A percentile compares a stretch with the other conserved stretches of the same genome.
Evolutionary conservation across 2,113 vertebrate species (phyloP).

Genomic region (Antechinus stuartii): DNA sequence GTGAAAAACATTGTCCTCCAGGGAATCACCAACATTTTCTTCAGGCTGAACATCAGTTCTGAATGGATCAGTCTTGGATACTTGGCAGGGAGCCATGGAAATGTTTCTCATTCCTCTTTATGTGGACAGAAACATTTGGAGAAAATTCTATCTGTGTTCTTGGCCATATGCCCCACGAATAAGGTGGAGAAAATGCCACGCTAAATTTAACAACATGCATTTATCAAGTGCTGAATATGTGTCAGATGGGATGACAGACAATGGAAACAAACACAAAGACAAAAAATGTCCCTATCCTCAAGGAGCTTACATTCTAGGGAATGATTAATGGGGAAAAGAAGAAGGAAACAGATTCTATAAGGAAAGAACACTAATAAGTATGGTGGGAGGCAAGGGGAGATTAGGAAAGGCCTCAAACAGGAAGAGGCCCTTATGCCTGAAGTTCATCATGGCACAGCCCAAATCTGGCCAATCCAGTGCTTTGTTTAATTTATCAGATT

Average conservation of each 20-base stretch:
- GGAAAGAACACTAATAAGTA: neutral
- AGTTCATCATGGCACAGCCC: neutral
- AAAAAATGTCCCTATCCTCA: neutral
- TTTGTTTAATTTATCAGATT: neutral
- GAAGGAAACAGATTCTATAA: neutral
- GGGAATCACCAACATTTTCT: constrained; percentile 14
- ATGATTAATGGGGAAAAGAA: neutral
- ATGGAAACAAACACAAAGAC: neutral
- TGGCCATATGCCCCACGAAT: constrained; percentile 9
- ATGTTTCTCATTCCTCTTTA: constrained; percentile 43
- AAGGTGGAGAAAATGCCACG: neutral
- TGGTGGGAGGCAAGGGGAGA: neutral
- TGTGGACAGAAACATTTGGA: constrained; percentile 47
- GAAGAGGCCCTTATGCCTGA: neutral
- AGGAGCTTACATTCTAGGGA: neutral
- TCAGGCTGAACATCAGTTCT: constrained; percentile 32
- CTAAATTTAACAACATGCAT: neutral
- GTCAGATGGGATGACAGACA: neutral
- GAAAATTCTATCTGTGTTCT: constrained; percentile 43
- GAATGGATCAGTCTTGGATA: constrained; percentile 15
- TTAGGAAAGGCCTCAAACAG: neutral
- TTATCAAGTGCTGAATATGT: neutral
- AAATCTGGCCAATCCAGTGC: neutral
- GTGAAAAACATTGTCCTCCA: constrained; percentile 5
- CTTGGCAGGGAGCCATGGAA: constrained; percentile 31